Conservation (phyloP, 2,113 vertebrate species). For the Ciconia boyciana region DNA sequence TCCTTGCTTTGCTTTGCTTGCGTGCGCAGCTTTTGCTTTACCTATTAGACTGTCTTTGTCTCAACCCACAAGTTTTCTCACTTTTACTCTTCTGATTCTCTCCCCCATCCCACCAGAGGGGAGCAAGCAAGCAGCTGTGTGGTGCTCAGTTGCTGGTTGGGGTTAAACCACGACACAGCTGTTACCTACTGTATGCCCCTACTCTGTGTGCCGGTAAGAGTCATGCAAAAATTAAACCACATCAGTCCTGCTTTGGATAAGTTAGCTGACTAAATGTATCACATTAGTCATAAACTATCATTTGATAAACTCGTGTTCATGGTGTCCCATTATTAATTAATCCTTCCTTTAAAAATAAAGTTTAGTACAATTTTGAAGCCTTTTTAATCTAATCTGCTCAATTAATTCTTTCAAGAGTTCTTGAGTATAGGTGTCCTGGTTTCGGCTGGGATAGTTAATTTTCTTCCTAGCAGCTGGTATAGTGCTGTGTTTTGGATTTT, state of each 20-base stretch:
- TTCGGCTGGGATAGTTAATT: too few species aligned
- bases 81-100: too few species aligned
- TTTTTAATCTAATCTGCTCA: neutral
- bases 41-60: too few species aligned
- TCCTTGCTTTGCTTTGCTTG: too few species aligned
- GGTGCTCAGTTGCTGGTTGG: too few species aligned
- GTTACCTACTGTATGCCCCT: rapidly evolving
- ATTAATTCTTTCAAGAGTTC: neutral
- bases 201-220: neutral
- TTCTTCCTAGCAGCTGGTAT: too few species aligned
- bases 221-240: neutral
- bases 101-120: too few species aligned
- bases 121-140: too few species aligned
- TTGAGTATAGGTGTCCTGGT: neutral
- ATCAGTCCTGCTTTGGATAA: neutral
- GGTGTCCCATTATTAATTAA: neutral
- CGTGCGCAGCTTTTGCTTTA: too few species aligned
- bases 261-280: neutral
- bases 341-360: neutral
- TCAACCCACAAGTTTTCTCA: too few species aligned
- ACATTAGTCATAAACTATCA: neutral
- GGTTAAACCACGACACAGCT: too few species aligned
- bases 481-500: too few species aligned
- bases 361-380: neutral
- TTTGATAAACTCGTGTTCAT: neutral